Evolutionary conservation across 1,140 invertebrate species (phyloP).

Genomic region (Aphis gossypii): DNA sequence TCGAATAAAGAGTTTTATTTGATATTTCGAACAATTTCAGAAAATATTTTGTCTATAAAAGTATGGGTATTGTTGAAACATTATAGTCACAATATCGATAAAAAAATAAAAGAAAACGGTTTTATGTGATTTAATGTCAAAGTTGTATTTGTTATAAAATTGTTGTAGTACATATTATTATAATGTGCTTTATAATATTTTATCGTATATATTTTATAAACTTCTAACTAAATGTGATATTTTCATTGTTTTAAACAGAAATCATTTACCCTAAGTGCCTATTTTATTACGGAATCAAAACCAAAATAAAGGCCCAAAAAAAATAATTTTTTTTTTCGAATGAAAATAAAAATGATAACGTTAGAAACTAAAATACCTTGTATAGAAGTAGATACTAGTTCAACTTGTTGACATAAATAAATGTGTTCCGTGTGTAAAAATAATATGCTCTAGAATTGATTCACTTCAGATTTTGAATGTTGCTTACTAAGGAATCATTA

Average conservation of each 20-base stretch:
- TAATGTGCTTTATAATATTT: not conserved
- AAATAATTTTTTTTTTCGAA: no score
- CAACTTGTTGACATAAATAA: not conserved
- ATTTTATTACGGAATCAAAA: not conserved
- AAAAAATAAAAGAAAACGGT: not conserved
- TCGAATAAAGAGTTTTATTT: not conserved
- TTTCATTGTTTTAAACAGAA: not conserved
- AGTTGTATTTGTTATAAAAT: not conserved
- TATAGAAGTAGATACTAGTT: not conserved
- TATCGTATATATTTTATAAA: not conserved
- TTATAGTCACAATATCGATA: not conserved
- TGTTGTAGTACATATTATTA: slow-evolving; percentile 4
- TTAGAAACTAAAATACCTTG: not conserved
- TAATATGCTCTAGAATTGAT: not conserved
- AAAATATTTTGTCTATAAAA: slow-evolving; percentile 29
- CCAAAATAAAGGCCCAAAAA: not conserved
- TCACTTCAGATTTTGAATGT: not conserved
- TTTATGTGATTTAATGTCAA: slow-evolving; percentile 2
- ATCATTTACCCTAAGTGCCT: not conserved
- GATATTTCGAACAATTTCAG: not conserved
- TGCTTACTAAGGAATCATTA: not conserved
- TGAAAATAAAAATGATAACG: not conserved
- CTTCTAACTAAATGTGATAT: not conserved
- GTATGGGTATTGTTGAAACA: not conserved
- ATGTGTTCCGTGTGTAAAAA: not conserved